A percentile compares a stretch with the other conserved stretches of the same genome.
These are phyloP conservation scores for Centropristis striata DNA, from an alignment of 2,113 vertebrate species.

Conservation along the genomic window DNA sequence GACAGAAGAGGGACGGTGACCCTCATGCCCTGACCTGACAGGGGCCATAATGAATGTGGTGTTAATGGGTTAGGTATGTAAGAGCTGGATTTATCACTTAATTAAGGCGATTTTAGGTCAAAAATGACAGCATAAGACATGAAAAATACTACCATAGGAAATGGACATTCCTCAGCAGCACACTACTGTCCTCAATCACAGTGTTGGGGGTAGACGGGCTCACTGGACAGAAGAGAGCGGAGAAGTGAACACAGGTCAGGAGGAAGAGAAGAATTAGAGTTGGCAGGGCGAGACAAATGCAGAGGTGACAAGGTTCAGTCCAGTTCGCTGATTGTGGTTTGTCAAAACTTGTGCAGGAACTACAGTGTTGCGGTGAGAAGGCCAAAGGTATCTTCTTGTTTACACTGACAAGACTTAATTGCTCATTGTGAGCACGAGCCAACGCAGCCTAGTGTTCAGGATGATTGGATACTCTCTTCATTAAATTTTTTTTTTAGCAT, in stretches of 20 bases:
- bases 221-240: conserved; percentile 1
- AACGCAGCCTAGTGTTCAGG: conserved; percentile 2
- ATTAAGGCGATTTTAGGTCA: conserved; percentile 28
- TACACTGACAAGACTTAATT: conserved; percentile 28
- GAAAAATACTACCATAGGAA: neutral
- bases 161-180: neutral
- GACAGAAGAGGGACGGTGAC: conserved; percentile 28
- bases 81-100: conserved; percentile 31
- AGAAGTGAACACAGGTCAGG: conserved; percentile 33
- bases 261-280: conserved; percentile 36
- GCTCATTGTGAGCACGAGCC: neutral
- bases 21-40: conserved; percentile 25
- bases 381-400: conserved; percentile 17
- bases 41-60: conserved; percentile 26
- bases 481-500: neutral
- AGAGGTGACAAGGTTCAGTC: conserved; percentile 42
- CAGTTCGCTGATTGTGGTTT: conserved; percentile 15
- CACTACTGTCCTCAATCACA: neutral
- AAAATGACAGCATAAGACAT: conserved; percentile 11
- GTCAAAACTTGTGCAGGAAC: conserved; percentile 4
- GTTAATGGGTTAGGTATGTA: conserved; percentile 33
- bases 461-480: neutral
- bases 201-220: neutral
- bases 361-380: neutral
- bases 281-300: conserved; percentile 46